These are phyloP conservation scores for Drosophila paracracens DNA, from an alignment of 2,888 invertebrate genomes.

Conservation along the genomic window DNA sequence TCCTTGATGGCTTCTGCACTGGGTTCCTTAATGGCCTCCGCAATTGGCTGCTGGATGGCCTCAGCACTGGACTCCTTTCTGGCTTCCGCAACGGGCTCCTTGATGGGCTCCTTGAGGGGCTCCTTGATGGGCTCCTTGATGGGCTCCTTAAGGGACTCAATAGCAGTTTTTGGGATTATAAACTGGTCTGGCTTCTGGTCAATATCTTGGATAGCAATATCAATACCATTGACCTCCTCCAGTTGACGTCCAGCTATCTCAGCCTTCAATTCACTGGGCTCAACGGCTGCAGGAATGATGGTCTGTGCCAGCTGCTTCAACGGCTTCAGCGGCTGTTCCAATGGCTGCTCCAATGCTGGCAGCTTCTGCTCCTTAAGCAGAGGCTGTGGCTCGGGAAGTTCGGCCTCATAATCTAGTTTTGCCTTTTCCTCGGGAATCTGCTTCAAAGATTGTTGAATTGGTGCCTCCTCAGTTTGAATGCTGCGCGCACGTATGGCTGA, in stretches of 20 bases:
- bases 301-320: slow-evolving; percentile 40
- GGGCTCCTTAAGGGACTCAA: slow-evolving; percentile 27
- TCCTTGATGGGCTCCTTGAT: slow-evolving; percentile 39
- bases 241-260: slow-evolving; percentile 70
- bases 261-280: slow-evolving; percentile 60
- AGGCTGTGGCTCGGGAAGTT: slow-evolving; percentile 34
- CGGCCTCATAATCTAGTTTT: slow-evolving; percentile 9
- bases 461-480: slow-evolving; percentile 57
- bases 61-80: slow-evolving; percentile 38
- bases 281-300: slow-evolving; percentile 50
- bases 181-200: slow-evolving; percentile 7
- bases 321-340: slow-evolving; percentile 47
- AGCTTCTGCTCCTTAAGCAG: slow-evolving; percentile 50
- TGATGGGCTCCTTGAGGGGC: slow-evolving; percentile 46
- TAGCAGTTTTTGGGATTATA: background rate
- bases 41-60: slow-evolving; percentile 20
- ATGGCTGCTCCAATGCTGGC: slow-evolving; percentile 30
- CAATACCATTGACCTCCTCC: slow-evolving; percentile 63
- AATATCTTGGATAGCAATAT: slow-evolving; percentile 13
- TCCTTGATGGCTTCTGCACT: slow-evolving; percentile 30
- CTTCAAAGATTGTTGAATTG: slow-evolving; percentile 41
- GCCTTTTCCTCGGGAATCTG: slow-evolving; percentile 32
- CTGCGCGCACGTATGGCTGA: slow-evolving; percentile 81
- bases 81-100: slow-evolving; percentile 32
- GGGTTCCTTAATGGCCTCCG: slow-evolving; percentile 21